Conservation (phyloP, 30 jellyfish, hydroid and myxozoan species). For the Nemopilema nomurai region DNA sequence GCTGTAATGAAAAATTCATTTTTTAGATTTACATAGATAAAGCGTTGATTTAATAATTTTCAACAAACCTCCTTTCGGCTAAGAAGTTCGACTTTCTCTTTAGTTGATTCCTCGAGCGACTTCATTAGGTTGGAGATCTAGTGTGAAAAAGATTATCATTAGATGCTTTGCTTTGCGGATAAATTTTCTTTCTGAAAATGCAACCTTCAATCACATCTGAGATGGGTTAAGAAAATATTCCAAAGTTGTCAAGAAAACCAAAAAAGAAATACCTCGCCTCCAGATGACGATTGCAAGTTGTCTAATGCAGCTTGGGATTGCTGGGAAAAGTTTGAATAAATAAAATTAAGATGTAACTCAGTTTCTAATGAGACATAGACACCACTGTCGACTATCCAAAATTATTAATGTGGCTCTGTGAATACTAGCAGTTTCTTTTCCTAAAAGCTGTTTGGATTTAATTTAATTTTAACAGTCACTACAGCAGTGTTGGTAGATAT, state of each 20-base stretch:
- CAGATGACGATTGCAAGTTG: constrained; percentile 51
- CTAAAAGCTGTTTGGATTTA: no score
- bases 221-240: no score
- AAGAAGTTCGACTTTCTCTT: constrained; percentile 37
- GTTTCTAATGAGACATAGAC: constrained; percentile 46
- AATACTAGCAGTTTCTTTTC: no score
- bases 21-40: no score
- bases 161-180: no score
- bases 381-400: no score
- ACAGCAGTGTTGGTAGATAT: no score
- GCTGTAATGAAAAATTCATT: no score
- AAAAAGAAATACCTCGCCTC: constrained; percentile 51
- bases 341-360: constrained; percentile 34
- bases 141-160: background rate
- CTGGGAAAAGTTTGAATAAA: background rate
- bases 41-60: no score
- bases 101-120: constrained; percentile 59
- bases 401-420: no score
- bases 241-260: background rate
- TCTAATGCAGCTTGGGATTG: constrained; percentile 55
- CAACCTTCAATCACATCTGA: background rate
- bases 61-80: constrained; percentile 27
- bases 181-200: no score
- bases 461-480: no score
- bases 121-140: constrained; percentile 43